Conservation (phyloP, 37 sponge, comb jelly and placozoan genomes). For the Hexactinellida sp. region DNA sequence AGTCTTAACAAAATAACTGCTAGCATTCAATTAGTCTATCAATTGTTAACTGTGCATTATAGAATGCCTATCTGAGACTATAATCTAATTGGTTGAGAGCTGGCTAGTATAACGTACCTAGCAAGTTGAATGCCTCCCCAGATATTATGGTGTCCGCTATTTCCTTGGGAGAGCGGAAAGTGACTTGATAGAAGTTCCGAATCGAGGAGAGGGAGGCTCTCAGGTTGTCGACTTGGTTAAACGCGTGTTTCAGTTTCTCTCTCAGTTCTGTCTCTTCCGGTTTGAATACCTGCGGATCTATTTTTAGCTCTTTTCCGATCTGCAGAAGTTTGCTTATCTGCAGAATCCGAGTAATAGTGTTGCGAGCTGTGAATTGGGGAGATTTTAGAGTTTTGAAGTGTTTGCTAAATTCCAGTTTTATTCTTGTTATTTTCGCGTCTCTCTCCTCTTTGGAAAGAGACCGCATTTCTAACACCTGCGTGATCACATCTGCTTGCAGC, state of each 20-base stretch:
- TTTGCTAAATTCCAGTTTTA: background rate
- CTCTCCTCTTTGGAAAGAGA: background rate
- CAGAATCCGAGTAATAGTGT: background rate
- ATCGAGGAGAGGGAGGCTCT: constrained; percentile 4
- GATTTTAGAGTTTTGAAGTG: background rate
- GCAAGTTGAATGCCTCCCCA: background rate
- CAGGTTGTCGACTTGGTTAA: background rate
- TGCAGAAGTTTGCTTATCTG: background rate
- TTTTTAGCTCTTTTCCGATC: background rate
- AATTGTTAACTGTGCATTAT: no score
- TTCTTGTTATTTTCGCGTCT: background rate
- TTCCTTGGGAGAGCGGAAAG: background rate
- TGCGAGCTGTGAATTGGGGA: background rate
- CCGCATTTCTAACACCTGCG: background rate
- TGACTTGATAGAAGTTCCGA: background rate
- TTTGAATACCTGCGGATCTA: background rate
- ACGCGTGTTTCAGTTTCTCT: constrained; percentile 9
- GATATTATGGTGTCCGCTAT: background rate
- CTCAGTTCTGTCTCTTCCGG: background rate
- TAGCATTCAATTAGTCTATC: no score
- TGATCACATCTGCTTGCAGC: background rate
- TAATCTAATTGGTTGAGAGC: no score
- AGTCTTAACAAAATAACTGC: no score
- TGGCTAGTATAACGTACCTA: background rate
- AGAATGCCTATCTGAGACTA: no score